Evolutionary conservation across 2,113 vertebrate species (phyloP).

Genomic region (Mungos mungo): DNA sequence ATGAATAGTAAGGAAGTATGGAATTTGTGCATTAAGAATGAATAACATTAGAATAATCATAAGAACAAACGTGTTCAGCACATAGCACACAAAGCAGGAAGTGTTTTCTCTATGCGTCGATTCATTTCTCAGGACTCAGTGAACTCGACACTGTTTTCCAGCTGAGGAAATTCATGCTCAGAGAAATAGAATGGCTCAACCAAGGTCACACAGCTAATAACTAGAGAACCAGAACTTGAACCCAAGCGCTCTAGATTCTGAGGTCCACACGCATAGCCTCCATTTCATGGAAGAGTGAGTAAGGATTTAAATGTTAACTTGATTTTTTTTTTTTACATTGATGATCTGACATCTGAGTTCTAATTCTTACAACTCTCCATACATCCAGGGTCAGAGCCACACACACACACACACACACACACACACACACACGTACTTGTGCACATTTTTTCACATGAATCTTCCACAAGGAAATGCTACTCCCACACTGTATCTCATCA

Average conservation of each 20-base stretch:
- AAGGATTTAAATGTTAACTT: neutral
- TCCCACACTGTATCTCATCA: neutral
- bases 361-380: neutral
- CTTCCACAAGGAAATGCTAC: neutral
- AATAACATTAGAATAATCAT: neutral
- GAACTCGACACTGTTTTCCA: neutral
- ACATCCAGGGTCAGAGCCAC: neutral
- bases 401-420: neutral
- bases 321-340: neutral
- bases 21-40: neutral
- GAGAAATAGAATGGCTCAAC: constrained; percentile 1
- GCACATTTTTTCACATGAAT: neutral
- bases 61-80: neutral
- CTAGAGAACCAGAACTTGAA: neutral
- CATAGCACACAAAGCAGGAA: neutral
- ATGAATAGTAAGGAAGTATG: neutral
- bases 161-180: neutral
- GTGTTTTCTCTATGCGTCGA: neutral
- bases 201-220: neutral
- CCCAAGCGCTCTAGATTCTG: neutral
- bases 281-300: neutral
- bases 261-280: neutral
- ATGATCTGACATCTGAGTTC: neutral
- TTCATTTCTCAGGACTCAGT: neutral
- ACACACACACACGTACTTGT: neutral